These are phyloP conservation scores for Enteromius viviparus DNA, from an alignment of 2,797 vertebrate genomes.

Conservation along the genomic window DNA sequence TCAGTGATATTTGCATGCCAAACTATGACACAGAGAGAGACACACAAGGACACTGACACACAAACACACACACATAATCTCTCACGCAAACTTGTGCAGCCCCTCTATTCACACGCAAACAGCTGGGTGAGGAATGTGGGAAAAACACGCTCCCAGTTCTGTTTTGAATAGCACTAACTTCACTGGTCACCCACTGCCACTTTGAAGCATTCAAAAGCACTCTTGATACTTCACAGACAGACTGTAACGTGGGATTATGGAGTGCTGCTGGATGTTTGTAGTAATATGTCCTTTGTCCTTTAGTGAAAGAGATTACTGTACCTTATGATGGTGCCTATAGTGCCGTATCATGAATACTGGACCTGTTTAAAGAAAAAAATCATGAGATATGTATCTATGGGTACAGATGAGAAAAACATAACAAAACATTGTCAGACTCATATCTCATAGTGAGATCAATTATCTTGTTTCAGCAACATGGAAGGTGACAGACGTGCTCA, in stretches of 20 bases:
- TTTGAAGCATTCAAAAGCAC: constrained; percentile 36
- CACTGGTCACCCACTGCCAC: constrained; percentile 44
- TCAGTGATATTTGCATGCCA: constrained; percentile 20
- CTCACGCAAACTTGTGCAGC: constrained; percentile 51
- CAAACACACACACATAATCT: constrained; percentile 11
- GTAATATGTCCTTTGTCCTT: neutral
- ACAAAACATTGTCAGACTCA: neutral
- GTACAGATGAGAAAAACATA: constrained; percentile 20
- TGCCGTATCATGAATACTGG: neutral
- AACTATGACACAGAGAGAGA: constrained; percentile 38
- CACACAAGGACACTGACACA: constrained; percentile 6
- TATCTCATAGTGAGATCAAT: constrained; percentile 26
- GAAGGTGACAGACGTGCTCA: constrained; percentile 30
- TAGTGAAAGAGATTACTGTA: neutral
- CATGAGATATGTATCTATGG: neutral
- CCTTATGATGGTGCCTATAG: constrained; percentile 13
- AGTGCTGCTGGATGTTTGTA: neutral
- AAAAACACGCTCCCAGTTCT: constrained; percentile 53
- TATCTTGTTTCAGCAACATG: constrained; percentile 5
- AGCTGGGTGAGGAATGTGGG: constrained; percentile 59
- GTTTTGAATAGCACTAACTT: constrained; percentile 35
- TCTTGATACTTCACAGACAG: constrained; percentile 30
- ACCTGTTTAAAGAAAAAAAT: neutral
- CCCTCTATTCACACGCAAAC: constrained; percentile 51
- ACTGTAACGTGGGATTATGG: constrained; percentile 17